A percentile compares a stretch with the other conserved stretches of the same genome.
These are phyloP conservation scores for Borostomias antarcticus DNA, from an alignment of 2,797 vertebrate species.

Conservation along the genomic window DNA sequence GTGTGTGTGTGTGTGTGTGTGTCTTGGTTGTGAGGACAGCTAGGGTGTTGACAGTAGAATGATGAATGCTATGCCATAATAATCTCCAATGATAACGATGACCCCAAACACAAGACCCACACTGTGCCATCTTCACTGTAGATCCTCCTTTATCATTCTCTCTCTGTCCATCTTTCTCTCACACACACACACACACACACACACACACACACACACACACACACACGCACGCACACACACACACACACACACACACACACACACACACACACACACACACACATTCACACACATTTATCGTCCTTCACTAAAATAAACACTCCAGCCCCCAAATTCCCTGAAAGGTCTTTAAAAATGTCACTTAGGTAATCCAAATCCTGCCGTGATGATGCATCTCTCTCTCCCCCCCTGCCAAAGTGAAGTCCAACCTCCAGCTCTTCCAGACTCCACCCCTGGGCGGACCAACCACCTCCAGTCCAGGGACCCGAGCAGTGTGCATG, in stretches of 20 bases:
- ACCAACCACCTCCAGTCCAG: too few relatives aligned
- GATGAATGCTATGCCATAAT: constrained; percentile 11
- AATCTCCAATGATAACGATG: constrained; percentile 8
- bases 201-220: constrained; percentile 12
- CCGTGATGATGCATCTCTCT: constrained; percentile 1
- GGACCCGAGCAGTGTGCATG: too few relatives aligned
- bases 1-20: constrained; percentile 21
- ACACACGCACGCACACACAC: not conserved
- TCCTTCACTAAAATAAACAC: constrained; percentile 11
- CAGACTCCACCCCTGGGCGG: too few relatives aligned
- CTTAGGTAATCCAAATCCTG: not conserved
- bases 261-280: not conserved
- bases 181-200: not conserved
- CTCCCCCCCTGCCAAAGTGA: not conserved
- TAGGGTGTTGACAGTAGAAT: constrained; percentile 1
- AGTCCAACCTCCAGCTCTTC: too few relatives aligned
- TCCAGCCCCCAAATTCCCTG: not conserved
- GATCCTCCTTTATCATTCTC: not conserved
- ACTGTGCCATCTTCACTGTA: not conserved
- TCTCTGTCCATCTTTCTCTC: too few relatives aligned
- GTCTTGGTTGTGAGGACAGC: not conserved
- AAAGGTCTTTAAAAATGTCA: constrained; percentile 8
- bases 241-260: not conserved
- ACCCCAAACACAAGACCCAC: not conserved
- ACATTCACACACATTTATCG: constrained; percentile 10